Base-by-base conservation (phyloP, 2,113 vertebrate species). In the Scomber colias region DNA sequence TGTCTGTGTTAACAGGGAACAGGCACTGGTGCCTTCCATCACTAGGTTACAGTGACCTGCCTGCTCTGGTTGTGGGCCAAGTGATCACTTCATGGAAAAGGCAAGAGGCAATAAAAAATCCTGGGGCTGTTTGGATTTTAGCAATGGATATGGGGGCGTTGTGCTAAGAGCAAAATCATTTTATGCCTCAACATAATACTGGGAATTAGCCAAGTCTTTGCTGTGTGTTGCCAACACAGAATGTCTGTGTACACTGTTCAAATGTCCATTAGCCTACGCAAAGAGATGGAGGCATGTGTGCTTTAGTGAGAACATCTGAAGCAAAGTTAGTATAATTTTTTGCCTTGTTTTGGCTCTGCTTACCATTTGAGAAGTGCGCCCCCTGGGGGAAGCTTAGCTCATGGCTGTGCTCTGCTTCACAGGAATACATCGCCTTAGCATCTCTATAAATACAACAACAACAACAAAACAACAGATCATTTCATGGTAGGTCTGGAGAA, bases 351-450 rank as follows among this genome's bases (percentile, higher is more conserved):
- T 27, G 61, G 21, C 27, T 48, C 14, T 49, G 64, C 96, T 96
- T 91, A 99, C 97, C 98, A 3, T 99, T 98, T 68, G 95, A 95
- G 93, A 99, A 99, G 78, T 97, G 86, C 44, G 98, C 98, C 85
- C 98, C 98, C 92, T 98, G 96, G 56, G 97, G 98, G 87, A 99
- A 99, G 91, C 97, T 98, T 69, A 99, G 95, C 87, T 99, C 97
- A 17, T 99, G 96, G 90, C 97, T 99, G 87, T 99, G 97, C 76
- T 98, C 97, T 15, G 97, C 97, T 85, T 99, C 96, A 80, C 97
- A 99, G 79, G 97, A 98, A 90, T 97, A 99, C 95, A 99, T 97
- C 17, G 98, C 97, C 92, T 97, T 98, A 77, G 97, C 97, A 78
- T 98, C 96, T 79, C 97, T 99, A 85, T 57, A 94, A 94, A 44